Evolutionary conservation across 2,888 invertebrate species (phyloP), one percentile per base, ranked within the genome.

Genomic region (Torymus aiolomorphi): DNA sequence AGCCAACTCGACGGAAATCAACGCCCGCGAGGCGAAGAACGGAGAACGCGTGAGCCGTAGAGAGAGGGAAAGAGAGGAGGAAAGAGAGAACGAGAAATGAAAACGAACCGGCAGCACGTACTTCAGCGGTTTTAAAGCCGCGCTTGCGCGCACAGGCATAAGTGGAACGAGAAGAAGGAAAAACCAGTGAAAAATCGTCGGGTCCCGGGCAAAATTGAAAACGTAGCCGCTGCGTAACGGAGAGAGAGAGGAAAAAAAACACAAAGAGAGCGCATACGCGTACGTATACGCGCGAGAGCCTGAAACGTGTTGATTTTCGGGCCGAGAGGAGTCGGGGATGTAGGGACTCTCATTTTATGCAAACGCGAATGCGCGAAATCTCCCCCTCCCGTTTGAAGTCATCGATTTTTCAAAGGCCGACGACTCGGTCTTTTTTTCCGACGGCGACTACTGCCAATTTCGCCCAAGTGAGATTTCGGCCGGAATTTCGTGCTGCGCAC

Each of bases 341-440:
- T 1, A 20, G 62, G 80, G 82, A 84, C 76, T 83, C 82, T 85
- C 84, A 83, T 85, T 86, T 84, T 84, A 86, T 86, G 85, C 86
- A 85, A 86, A 87, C 71, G 71, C 59, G 71, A 75, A 65, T 42
- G 8, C 42, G 42, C 83, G 83, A 85, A 84, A 86, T 85, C 83
- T 42, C 42, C 42, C 42, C 8, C 8, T 42, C 82, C 83, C 82
- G 83, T 84, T 85, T 83, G 76, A 83, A 82, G 69, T 84, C 82
- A 83, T 82, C 83, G 83, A 85, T 85, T 87, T 86, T 83, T 85
- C 84, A 84, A 83, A 80, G 82, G 71, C 83, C 84, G 84, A 83
- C 84, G 24, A 31, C 62, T 59, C 56, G 56, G n/a, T 49, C 16
- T 49, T 49, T 49, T 57, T 65, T 52, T 42, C 71, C n/a, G 2